Conservation (phyloP, 2,888 invertebrate species). For the Polia nebulosa region DNA sequence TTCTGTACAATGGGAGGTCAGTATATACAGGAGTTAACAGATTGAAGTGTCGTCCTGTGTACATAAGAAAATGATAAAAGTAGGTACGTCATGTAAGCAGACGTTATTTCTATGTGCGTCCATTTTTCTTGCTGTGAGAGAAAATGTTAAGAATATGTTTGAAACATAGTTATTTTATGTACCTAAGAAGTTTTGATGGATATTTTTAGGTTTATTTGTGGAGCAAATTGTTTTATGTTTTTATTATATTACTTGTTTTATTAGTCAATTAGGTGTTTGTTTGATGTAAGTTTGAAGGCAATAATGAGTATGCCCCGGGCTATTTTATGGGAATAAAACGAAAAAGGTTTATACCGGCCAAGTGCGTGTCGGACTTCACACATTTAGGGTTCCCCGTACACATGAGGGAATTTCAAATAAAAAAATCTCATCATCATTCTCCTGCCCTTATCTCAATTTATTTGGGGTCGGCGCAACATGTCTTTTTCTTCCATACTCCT, state of each 20-base stretch:
- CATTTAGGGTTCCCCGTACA: no score
- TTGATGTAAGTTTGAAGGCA: no score
- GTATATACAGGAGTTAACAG: not conserved
- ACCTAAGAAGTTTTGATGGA: not conserved
- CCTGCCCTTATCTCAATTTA: no score
- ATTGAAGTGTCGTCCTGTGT: not conserved
- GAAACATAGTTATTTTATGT: slow-evolving; percentile 3
- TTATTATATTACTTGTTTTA: not conserved
- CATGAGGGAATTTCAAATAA: no score
- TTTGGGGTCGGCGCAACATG: no score
- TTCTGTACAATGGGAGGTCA: not conserved
- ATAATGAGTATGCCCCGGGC: no score
- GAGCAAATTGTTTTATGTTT: not conserved
- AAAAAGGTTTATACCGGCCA: no score
- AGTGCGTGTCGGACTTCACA: no score
- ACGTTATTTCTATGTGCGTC: slow-evolving; percentile 67
- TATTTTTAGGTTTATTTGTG: not conserved
- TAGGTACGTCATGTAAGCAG: slow-evolving; percentile 58
- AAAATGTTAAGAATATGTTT: slow-evolving; percentile 53
- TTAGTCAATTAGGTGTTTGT: not conserved
- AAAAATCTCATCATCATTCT: no score
- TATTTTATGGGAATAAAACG: no score
- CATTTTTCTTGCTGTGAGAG: slow-evolving; percentile 66
- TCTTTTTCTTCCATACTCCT: no score
- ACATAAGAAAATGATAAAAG: slow-evolving; percentile 64